Evolutionary conservation across 2,113 vertebrate genomes (phyloP), one percentile per base, ranked within the genome.

Genomic region (Naja naja): DNA sequence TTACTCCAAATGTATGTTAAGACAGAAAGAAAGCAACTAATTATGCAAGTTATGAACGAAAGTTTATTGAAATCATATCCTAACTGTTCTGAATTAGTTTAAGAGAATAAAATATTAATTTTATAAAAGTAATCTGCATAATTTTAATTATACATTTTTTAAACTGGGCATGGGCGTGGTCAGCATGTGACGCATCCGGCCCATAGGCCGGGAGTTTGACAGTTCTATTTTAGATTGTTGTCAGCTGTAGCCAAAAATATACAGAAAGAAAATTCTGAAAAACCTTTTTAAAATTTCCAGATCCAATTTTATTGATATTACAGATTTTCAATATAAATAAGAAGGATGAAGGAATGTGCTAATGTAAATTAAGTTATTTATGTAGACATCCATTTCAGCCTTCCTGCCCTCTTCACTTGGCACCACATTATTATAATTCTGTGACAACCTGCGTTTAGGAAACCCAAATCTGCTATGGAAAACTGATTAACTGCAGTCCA

Each of bases 11-110:
- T 0, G 54, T 91, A 47, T 30, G 69, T 10, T 39, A 81, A 87
- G 47, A 64, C 92, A 0, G 90, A 58, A 86, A 94, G 74, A 8
- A 94, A 16, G 12, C 4, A 89, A 60, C 5, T 54, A 69, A 69
- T 69, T 69, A 81, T 22, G 92, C 43, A 0, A 74, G 27, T 23
- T 90, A 47, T n/a, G 87, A 85, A 81, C 18, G 27, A 12, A 86
- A 7, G 81, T 93, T 11, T 86, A 85, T 90, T 92, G 30, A 39
- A 92, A 43, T 92, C 81, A 91, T 89, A 93, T 91, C 52, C 86
- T 69, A 74, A 91, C 64, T 93, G 64, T 16, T 52, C 88, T 91
- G 88, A 20, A 14, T 74, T n/a, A 88, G 39, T 90, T 85, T 74
- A 64, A 74, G 45, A 49, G 27, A 69, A 74, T 25, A 92, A 10